phyloP scores from a whole-genome alignment of 2,888 invertebrate genomes.

The Drosophila villosipedis region DNA sequence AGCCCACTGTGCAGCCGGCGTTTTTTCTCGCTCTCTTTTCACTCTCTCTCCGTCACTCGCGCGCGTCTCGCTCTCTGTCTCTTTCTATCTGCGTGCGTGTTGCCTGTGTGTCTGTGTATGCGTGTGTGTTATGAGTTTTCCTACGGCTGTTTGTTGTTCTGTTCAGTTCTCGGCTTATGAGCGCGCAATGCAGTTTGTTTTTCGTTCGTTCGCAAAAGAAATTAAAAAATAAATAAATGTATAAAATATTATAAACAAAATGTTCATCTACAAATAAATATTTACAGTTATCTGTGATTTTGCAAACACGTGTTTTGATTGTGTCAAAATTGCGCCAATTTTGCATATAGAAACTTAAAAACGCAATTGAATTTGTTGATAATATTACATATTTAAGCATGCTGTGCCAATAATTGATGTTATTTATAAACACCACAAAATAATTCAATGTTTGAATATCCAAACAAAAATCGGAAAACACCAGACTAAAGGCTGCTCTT shows the following conservation, averaged over 20 bases:
- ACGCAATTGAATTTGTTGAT: conserved; percentile 23
- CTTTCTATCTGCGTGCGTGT: conserved; percentile 7
- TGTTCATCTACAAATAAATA: conserved; percentile 1
- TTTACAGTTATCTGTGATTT: conserved; percentile 27
- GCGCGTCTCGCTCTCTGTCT: background rate
- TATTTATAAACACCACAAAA: conserved; percentile 43
- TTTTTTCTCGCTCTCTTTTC: conserved; percentile 33
- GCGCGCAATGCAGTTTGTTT: conserved; percentile 57
- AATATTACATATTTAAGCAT: conserved; percentile 11
- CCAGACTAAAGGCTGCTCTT: conserved; percentile 40
- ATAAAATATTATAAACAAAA: conserved; percentile 31
- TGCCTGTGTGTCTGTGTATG: background rate
- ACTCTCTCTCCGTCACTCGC: background rate
- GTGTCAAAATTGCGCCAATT: conserved; percentile 35
- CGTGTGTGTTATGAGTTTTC: conserved; percentile 48
- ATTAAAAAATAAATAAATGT: conserved; percentile 6
- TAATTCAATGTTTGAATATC: conserved; percentile 10
- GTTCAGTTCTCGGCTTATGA: conserved; percentile 58
- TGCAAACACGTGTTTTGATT: conserved; percentile 26
- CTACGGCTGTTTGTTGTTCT: conserved; percentile 44
- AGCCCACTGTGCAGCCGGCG: conserved; percentile 55
- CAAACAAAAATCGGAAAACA: conserved; percentile 24
- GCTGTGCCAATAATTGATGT: conserved; percentile 23
- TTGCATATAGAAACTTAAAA: background rate
- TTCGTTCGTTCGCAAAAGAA: conserved; percentile 38